phyloP scores from a whole-genome alignment of 2,888 invertebrate species.

The Mythimna ferrago region DNA sequence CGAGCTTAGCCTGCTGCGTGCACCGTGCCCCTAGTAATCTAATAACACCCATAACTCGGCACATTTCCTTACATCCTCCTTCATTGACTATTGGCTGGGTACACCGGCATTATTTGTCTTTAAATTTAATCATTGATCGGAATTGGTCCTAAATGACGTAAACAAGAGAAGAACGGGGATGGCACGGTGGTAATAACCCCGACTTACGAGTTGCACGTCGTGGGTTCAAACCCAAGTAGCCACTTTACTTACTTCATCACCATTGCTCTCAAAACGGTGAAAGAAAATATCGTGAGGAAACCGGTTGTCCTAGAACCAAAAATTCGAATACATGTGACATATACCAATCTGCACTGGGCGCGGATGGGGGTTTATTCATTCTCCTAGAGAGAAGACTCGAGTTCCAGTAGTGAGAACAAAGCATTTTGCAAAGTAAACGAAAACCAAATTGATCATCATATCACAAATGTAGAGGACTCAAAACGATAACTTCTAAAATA shows the following conservation, averaged over 20 bases:
- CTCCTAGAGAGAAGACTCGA: neutral
- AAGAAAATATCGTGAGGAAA: neutral
- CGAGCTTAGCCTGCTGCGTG: constrained; percentile 78
- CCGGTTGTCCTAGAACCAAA: neutral
- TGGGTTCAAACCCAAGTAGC: neutral
- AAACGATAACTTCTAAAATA: neutral
- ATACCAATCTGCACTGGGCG: neutral
- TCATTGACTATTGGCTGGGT: constrained; percentile 19
- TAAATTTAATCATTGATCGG: neutral
- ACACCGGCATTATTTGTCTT: neutral
- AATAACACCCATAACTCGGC: constrained; percentile 69
- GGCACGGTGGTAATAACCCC: neutral
- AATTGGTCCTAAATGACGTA: too few species aligned
- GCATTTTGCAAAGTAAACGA: too few species aligned
- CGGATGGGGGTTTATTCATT: neutral
- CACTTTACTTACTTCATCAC: neutral
- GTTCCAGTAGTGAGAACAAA: neutral
- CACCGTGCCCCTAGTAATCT: constrained; percentile 76
- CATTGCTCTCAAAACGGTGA: neutral
- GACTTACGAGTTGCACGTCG: neutral
- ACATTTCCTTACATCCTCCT: constrained; percentile 51
- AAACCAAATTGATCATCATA: too few species aligned
- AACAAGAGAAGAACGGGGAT: neutral
- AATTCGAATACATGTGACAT: neutral
- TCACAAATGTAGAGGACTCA: too few species aligned